Base-by-base conservation (phyloP, 2,888 invertebrate species). In the Andrena minutula region DNA sequence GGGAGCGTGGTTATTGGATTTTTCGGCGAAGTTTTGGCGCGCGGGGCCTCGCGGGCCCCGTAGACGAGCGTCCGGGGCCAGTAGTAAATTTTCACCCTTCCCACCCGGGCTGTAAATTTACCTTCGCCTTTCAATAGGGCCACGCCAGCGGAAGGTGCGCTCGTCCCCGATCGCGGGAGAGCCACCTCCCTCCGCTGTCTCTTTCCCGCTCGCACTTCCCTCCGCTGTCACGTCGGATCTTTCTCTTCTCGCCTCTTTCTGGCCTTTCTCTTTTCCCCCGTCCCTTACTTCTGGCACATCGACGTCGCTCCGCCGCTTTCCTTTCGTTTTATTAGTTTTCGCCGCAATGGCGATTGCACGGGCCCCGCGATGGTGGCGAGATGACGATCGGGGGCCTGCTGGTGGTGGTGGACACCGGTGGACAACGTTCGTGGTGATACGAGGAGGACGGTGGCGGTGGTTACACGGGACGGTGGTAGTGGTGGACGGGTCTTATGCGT, bases 61-160 rank as follows among this genome's bases (percentile, higher is more conserved):
- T 73, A 77, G 80, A 77, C 81, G 81, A 76, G 68, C 78, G 71
- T 86, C 86, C 41, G 41, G 41, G 41, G 41, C 41, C 76, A 82
- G 90, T 85, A 90, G 89, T 92, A 92, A 92, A 92, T 91, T 91
- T 91, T 89, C 91, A 91, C 91, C 91, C 91, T 90, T 89, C 88
- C 86, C 89, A 75, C 87, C 75, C 86, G 76, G 49, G 89, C 85
- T 88, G 90, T 92, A 92, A 92, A 92, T 92, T 91, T 84, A 89
- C 79, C 89, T 86, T 90, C 88, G 89, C 79, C 89, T 89, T 91
- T 91, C 89, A 90, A 90, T 90, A 86, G 83, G 78, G 28, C 81
- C 82, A 79, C 83, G 72, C 85, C 83, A 83, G 77, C 79, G 75
- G 65, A 78, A 86, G 74, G 71, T 65, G 30, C 84, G 47, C 35